Conservation (phyloP, 1,140 invertebrate genomes). For the Ganaspis sp. region DNA sequence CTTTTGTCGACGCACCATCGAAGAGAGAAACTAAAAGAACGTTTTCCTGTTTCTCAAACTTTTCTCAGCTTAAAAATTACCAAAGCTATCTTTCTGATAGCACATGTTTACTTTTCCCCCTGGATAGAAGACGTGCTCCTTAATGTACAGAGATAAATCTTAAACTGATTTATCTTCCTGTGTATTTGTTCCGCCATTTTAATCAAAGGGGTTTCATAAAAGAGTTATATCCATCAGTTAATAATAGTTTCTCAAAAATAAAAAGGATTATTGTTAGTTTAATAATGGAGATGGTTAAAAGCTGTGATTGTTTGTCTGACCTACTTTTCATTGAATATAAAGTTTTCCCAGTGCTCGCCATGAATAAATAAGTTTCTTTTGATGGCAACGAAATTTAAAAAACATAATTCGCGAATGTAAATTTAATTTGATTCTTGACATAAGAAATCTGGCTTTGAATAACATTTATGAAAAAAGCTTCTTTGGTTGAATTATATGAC, state of each 20-base stretch:
- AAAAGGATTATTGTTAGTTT: no score
- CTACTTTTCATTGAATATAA: not conserved
- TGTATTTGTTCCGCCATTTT: not conserved
- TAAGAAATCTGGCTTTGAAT: not conserved
- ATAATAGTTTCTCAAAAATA: no score
- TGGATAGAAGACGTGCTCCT: not conserved
- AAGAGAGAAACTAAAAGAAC: not conserved
- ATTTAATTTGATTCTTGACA: constrained; percentile 6
- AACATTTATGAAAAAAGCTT: not conserved
- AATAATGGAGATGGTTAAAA: no score
- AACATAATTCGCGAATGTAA: not conserved
- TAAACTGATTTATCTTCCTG: not conserved
- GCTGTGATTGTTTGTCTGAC: not conserved
- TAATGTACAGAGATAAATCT: not conserved
- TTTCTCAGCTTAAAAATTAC: not conserved
- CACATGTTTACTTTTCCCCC: not conserved
- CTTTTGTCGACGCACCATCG: constrained; percentile 4
- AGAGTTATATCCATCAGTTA: no score
- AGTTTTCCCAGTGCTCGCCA: not conserved
- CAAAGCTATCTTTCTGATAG: not conserved
- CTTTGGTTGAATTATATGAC: no score
- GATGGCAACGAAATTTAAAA: not conserved
- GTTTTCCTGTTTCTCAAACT: not conserved
- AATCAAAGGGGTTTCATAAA: no score
- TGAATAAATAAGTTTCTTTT: constrained; percentile 6